Conservation (phyloP, 1,140 invertebrate genomes). For the Tenebrio molitor region DNA sequence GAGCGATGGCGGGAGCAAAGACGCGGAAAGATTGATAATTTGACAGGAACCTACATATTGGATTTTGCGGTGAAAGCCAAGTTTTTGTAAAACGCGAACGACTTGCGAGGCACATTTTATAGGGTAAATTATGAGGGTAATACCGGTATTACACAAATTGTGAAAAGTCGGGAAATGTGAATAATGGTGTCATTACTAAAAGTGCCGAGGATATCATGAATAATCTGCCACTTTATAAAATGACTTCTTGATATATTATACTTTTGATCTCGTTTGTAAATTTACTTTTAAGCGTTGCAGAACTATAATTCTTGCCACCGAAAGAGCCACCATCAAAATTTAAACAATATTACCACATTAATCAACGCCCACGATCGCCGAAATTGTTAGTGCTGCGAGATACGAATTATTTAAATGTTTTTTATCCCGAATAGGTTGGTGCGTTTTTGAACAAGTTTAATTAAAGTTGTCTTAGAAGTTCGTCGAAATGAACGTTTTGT, state of each 20-base stretch:
- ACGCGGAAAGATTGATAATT: conserved; percentile 32
- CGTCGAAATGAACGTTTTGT: conserved; percentile 33
- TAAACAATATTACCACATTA: conserved; percentile 8
- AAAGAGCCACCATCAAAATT: conserved; percentile 5
- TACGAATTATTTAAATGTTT: conserved; percentile 27
- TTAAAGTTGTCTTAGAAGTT: conserved; percentile 38
- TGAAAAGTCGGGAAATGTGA: conserved; percentile 53
- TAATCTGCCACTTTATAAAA: conserved; percentile 58
- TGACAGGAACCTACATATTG: conserved; percentile 22
- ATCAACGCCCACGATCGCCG: conserved; percentile 12
- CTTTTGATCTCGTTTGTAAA: conserved; percentile 52
- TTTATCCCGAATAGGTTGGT: conserved; percentile 14
- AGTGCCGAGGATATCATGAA: conserved; percentile 55
- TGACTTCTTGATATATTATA: conserved; percentile 57
- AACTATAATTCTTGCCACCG: conserved; percentile 25
- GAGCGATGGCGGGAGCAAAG: background rate
- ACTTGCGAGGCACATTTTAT: conserved; percentile 39
- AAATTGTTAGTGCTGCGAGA: conserved; percentile 30
- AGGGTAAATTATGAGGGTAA: conserved; percentile 42
- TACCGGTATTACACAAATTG: conserved; percentile 45
- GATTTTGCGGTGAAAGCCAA: conserved; percentile 5
- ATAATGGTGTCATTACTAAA: conserved; percentile 54
- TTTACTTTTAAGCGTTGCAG: conserved; percentile 35
- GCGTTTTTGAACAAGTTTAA: conserved; percentile 36
- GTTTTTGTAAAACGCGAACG: conserved; percentile 12